Conservation (phyloP, 2,113 vertebrate genomes). For the Sinocyclocheilus anshuiensis region DNA sequence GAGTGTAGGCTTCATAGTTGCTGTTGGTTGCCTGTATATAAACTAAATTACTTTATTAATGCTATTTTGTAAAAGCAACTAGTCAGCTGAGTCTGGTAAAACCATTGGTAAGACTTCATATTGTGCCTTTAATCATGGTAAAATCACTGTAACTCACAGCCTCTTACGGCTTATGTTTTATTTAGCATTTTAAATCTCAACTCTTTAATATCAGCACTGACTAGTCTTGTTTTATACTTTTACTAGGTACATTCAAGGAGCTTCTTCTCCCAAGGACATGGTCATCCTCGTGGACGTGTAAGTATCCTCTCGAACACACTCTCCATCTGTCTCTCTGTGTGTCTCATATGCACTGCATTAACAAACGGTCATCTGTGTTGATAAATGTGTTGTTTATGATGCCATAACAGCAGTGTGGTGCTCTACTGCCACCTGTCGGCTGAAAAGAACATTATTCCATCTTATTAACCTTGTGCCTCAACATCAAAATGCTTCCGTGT, state of each 20-base stretch:
- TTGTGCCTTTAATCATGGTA: not conserved
- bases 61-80: not conserved
- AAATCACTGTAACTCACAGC: not conserved
- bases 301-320: slow-evolving; percentile 71
- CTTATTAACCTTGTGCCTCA: not conserved
- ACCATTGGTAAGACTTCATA: not conserved
- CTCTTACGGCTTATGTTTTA: not conserved
- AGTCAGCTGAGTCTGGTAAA: not conserved
- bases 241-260: slow-evolving; percentile 96
- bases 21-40: not conserved
- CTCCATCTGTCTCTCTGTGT: not conserved
- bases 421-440: slow-evolving; percentile 78
- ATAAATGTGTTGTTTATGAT: not conserved
- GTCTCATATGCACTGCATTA: not conserved
- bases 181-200: not conserved
- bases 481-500: slow-evolving; percentile 33
- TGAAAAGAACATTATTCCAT: not conserved
- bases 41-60: not conserved
- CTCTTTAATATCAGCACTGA: slow-evolving; percentile 37
- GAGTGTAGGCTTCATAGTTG: not conserved
- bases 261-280: slow-evolving; percentile 99
- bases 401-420: slow-evolving; percentile 52
- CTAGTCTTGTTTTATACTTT: slow-evolving; percentile 60
- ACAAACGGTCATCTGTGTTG: slow-evolving; percentile 4
- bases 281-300: slow-evolving; percentile 99